Percentiles rank a stretch among this genome's conserved stretches.
phyloP scores from a whole-genome alignment of 2,797 vertebrate species.

The Danio tinwini region DNA sequence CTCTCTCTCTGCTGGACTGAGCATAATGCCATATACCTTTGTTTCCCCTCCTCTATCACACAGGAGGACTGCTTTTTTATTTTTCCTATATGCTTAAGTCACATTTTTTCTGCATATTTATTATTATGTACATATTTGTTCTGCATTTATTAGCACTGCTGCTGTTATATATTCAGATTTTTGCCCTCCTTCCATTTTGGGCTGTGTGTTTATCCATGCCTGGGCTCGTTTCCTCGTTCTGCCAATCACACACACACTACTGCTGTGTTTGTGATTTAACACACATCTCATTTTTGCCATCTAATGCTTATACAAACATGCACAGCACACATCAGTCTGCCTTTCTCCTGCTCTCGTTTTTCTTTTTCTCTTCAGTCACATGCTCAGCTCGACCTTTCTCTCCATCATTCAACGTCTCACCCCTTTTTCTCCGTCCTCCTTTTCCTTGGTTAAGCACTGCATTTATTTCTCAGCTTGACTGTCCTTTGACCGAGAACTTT shows the following conservation, averaged over 20 bases:
- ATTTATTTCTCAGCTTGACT: slow-evolving; percentile 17
- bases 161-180: background rate
- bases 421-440: background rate
- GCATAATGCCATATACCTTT: slow-evolving; percentile 10
- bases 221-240: background rate
- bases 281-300: slow-evolving; percentile 1
- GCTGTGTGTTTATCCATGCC: slow-evolving; percentile 17
- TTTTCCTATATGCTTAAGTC: background rate
- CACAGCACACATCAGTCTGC: background rate
- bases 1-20: background rate
- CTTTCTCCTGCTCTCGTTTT: background rate
- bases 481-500: background rate
- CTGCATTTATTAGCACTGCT: background rate
- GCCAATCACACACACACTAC: background rate
- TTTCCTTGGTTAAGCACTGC: background rate
- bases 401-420: background rate
- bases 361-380: background rate
- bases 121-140: background rate
- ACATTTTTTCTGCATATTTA: too few relatives aligned
- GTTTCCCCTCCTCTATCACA: background rate
- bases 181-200: background rate
- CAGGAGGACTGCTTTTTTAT: too few relatives aligned
- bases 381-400: slow-evolving; percentile 7
- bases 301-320: slow-evolving; percentile 18
- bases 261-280: background rate